Evolutionary conservation across 1,140 invertebrate species (phyloP).

Genomic region (Drosophila pruinosa): DNA sequence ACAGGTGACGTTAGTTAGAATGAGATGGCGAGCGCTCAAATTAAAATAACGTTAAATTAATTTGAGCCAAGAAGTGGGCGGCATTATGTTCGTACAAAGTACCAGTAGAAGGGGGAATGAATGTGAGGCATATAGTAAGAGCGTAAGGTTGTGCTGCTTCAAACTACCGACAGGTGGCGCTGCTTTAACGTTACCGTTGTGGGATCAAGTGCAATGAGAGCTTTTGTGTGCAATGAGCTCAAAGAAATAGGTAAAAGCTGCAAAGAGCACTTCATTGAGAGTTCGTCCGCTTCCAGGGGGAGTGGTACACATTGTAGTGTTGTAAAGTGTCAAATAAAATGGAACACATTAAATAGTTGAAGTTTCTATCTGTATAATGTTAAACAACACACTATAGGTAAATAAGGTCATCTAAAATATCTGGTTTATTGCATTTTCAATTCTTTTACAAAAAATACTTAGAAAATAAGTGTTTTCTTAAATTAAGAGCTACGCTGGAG

Average conservation of each 20-base stretch:
- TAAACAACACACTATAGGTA: too few relatives aligned
- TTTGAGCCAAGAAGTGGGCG: constrained; percentile 64
- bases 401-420: too few relatives aligned
- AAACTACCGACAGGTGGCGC: constrained; percentile 16
- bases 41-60: constrained; percentile 81
- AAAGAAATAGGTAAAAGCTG: constrained; percentile 22
- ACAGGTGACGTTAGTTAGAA: constrained; percentile 38
- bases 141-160: neutral
- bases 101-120: neutral
- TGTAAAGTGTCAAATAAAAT: neutral
- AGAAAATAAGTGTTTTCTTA: too few relatives aligned
- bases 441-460: neutral
- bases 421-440: too few relatives aligned
- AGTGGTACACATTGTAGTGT: neutral
- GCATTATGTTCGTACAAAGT: constrained; percentile 30
- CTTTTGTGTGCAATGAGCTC: constrained; percentile 12
- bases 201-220: constrained; percentile 27
- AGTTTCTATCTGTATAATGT: too few relatives aligned
- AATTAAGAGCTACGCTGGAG: neutral
- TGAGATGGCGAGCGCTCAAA: constrained; percentile 53
- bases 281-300: neutral
- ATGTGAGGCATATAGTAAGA: neutral
- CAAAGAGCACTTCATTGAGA: neutral
- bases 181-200: constrained; percentile 6
- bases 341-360: too few relatives aligned